phyloP scores from a whole-genome alignment of 2,888 invertebrate genomes.

The Cacoxenus indagator region DNA sequence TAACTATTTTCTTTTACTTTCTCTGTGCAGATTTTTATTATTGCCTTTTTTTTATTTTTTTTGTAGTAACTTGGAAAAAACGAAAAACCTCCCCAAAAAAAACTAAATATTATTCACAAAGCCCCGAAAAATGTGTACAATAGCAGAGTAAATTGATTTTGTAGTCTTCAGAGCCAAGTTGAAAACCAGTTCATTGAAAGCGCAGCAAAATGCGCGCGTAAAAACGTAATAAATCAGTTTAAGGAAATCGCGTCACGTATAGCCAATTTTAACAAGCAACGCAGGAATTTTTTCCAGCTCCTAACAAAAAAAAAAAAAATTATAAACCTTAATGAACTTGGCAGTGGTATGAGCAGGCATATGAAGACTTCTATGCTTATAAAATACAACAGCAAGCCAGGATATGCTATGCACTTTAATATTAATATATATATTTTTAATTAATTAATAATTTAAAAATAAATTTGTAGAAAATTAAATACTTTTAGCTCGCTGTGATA shows the following conservation, averaged over 20 bases:
- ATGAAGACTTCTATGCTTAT: too few relatives aligned
- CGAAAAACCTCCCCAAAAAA: conserved; percentile 44
- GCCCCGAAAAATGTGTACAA: conserved; percentile 44
- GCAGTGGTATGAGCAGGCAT: too few relatives aligned
- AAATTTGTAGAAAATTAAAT: too few relatives aligned
- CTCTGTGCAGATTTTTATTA: conserved; percentile 57
- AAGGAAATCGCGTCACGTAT: conserved; percentile 8
- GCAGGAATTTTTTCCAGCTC: background rate
- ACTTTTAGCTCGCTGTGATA: too few relatives aligned
- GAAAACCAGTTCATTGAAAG: conserved; percentile 7
- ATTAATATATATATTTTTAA: too few relatives aligned
- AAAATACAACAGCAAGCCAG: too few relatives aligned
- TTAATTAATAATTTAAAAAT: too few relatives aligned
- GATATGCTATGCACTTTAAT: too few relatives aligned
- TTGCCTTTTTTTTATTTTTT: background rate
- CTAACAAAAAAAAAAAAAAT: conserved; percentile 2
- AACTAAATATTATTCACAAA: conserved; percentile 39
- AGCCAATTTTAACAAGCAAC: conserved; percentile 4
- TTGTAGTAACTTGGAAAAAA: conserved; percentile 40
- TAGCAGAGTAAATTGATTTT: background rate
- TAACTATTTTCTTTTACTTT: conserved; percentile 59
- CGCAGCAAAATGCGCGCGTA: background rate
- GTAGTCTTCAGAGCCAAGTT: background rate
- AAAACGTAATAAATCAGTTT: background rate
- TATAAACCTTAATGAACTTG: too few relatives aligned